Percentiles rank a stretch among this genome's conserved stretches.
Conservation (phyloP, 1,140 invertebrate species). For the Proctacanthus coquilletti region DNA sequence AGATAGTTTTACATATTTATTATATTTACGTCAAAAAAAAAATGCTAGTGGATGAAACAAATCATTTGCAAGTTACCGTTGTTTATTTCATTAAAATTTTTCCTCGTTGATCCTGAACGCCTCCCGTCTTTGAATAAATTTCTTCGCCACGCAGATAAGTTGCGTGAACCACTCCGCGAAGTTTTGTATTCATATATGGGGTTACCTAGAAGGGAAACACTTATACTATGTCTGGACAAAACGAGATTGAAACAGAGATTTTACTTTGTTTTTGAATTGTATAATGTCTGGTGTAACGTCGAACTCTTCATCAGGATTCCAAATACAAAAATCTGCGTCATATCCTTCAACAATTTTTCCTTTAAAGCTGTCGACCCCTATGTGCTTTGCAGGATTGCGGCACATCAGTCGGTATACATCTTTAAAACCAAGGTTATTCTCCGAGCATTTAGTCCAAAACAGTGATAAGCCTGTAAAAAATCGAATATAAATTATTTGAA, state of each 20-base stretch:
- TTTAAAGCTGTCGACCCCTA: constrained; percentile 37
- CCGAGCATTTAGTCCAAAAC: constrained; percentile 41
- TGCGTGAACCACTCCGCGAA: constrained; percentile 38
- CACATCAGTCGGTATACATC: constrained; percentile 37
- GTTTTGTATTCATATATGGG: constrained; percentile 37
- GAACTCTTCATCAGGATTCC: constrained; percentile 39
- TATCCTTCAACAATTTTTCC: constrained; percentile 32
- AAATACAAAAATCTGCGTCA: constrained; percentile 50
- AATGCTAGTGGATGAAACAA: too few relatives aligned
- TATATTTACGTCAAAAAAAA: too few relatives aligned
- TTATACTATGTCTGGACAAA: too few relatives aligned
- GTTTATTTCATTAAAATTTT: too few relatives aligned
- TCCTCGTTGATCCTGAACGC: too few relatives aligned
- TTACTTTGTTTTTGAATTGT: constrained; percentile 38
- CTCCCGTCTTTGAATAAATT: too few relatives aligned
- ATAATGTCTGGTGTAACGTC: constrained; percentile 32
- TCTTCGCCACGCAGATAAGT: constrained; percentile 41
- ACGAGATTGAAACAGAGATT: not conserved
- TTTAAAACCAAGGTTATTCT: constrained; percentile 31
- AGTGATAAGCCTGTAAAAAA: constrained; percentile 35
- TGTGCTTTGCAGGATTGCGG: constrained; percentile 37
- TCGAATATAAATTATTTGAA: not conserved
- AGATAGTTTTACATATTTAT: too few relatives aligned
- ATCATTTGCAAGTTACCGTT: too few relatives aligned
- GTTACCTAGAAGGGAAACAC: constrained; percentile 30